Percentiles rank a stretch among this genome's conserved stretches.
Conservation (phyloP, 2,888 invertebrate genomes). For the Tanypteryx hageni region DNA sequence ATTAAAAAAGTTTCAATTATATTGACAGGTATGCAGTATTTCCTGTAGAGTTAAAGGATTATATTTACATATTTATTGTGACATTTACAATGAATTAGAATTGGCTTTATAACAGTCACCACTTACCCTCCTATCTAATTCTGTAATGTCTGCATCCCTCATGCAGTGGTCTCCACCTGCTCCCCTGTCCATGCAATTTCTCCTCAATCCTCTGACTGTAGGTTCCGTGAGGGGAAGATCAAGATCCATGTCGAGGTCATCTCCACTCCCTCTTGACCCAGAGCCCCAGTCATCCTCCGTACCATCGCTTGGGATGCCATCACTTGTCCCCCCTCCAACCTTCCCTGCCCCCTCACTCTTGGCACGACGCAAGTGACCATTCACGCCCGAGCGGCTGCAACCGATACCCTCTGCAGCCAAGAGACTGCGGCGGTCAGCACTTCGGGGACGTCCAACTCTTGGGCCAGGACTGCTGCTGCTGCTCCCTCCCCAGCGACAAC, state of each 20-base stretch:
- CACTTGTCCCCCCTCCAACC: conserved; percentile 74
- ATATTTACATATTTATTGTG: too few species aligned
- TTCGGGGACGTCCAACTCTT: conserved; percentile 67
- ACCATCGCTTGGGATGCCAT: conserved; percentile 80
- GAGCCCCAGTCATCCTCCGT: conserved; percentile 82
- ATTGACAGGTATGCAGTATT: too few species aligned
- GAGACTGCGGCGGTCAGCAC: conserved; percentile 73
- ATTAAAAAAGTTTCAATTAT: too few species aligned
- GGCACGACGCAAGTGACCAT: conserved; percentile 66
- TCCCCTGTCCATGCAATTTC: conserved; percentile 68
- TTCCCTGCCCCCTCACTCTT: conserved; percentile 67
- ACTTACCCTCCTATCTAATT: conserved; percentile 81
- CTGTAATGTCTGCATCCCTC: conserved; percentile 77
- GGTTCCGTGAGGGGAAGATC: conserved; percentile 71
- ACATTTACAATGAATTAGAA: too few species aligned
- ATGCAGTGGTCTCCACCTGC: conserved; percentile 67
- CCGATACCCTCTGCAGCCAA: conserved; percentile 60
- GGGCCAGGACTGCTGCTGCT: conserved; percentile 49
- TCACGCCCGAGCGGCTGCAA: conserved; percentile 42
- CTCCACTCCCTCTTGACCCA: conserved; percentile 81
- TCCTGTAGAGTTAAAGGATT: too few species aligned
- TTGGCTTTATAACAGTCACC: neutral
- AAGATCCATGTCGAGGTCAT: conserved; percentile 81
- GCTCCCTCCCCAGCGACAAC: conserved; percentile 70
- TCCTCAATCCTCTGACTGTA: conserved; percentile 75